Base-by-base conservation (phyloP, 2,113 vertebrate species). In the Hiodon tergisus region DNA sequence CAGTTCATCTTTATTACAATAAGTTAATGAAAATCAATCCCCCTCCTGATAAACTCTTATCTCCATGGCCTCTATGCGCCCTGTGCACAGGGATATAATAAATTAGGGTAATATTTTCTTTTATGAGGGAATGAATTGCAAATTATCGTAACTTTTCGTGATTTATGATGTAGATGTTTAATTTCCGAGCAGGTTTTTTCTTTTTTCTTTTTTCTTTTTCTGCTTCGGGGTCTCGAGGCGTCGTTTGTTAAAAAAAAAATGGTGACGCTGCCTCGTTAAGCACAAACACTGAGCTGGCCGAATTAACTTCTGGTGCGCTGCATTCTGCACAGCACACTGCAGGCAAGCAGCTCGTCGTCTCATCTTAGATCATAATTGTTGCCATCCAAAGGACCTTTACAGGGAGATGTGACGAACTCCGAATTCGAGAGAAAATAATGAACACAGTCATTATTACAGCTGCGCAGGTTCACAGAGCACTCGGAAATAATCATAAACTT, bases 11-110 rank as follows among this genome's bases (percentile, higher is more conserved):
- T 93, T 93, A 92, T 93, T 92, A 91, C 89, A 88, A 91, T 92
- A 89, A 89, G 89, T 92, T 92, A 92, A 92, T 92, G 91, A 92
- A 92, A 92, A 92, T 92, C 90, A 92, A 92, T 92, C 90, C 91
- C 83, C 86, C 86, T 91, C 88, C 89, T 92, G 91, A 92, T 92
- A 92, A 90, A 92, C 90, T 92, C 90, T 92, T 92, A 92, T 91
- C 91, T 91, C 82, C 87, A 81, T 75, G 83, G 88, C 90, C 87
- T 90, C 87, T 89, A 86, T 86, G 80, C 84, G 72, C 83, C 84
- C 86, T 84, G 83, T 80, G 81, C 79, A 81, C 82, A 47, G 83
- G 90, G 88, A 91, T 88, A 90, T 91, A 91, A 92, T 92, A 92
- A 91, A 92, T 92, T 92, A 92, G 89, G 86, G 85, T 91, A 92